Evolutionary conservation across 64 coral and sea anemone species (phyloP), one percentile per base, ranked within the genome.

Genomic region (Trachythela sp.): DNA sequence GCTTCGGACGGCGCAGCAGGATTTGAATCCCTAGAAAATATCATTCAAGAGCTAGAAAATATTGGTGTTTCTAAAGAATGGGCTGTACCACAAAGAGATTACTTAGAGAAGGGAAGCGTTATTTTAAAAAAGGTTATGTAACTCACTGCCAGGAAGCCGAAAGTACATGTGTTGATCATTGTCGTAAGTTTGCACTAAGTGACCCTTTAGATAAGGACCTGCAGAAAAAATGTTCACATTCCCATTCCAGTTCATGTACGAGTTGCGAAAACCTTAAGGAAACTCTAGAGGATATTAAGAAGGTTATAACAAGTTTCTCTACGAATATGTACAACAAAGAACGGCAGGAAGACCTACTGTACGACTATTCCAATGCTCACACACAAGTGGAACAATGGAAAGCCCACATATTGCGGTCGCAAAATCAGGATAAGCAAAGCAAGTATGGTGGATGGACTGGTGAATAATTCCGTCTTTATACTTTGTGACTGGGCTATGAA

Each of bases 1-100:
- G 90, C 90, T 31, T 58, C 84, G 8, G 84, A 91, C 86, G 90
- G 90, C 24, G 7, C 84, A 22, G 84, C 59, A n/a, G 43, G 84
- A 39, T 86, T 91, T 48, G 39, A 59, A 42, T 70, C 83, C 20
- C 9, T 70, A 9, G 84, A 85, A 67, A 70, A 34, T 35, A 91
- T 91, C 37, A 45, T 91, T 40, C 33, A 54, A 13, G 64, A 91
- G 27, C 67, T 91, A 86, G 84, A 77, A 38, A 43, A 87, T 54
- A 24, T 70, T 51, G 60, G 85, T n/a, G 14, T 32, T 9, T 39
- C 86, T 15, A 50, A 67, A 64, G 26, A 80, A 72, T 91, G 84
- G 90, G 38, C 59, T 39, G 38, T 48, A 67, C 72, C 34, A 37
- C 26, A 40, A 91, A 75, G 32, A 91, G 51, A 35, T 48, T 48